Evolutionary conservation across 2,113 vertebrate genomes (phyloP).

Genomic region (Gadus chalcogrammus): DNA sequence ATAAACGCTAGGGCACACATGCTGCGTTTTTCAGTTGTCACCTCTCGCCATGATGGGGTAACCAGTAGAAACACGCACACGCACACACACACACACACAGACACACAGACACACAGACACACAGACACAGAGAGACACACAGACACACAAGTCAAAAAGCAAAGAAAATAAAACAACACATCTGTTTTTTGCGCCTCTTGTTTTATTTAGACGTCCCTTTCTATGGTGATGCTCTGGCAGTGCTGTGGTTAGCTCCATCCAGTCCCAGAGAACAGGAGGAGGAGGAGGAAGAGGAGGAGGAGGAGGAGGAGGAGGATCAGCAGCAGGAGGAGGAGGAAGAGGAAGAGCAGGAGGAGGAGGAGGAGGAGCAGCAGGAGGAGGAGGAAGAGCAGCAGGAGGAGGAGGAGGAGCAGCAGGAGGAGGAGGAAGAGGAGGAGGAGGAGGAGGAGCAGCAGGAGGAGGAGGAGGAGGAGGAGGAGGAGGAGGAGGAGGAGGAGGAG

Average conservation of each 20-base stretch:
- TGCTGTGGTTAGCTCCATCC: slow-evolving; percentile 31
- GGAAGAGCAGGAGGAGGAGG: too few relatives aligned
- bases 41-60: slow-evolving; percentile 39
- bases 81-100: background rate
- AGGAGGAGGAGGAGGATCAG: too few relatives aligned
- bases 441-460: too few relatives aligned
- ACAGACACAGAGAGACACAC: too few relatives aligned
- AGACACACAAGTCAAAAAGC: background rate
- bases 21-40: slow-evolving; percentile 46
- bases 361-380: too few relatives aligned
- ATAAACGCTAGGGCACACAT: background rate
- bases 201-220: slow-evolving; percentile 54
- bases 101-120: too few relatives aligned
- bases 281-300: too few relatives aligned
- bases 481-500: too few relatives aligned
- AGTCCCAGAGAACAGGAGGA: background rate
- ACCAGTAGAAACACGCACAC: slow-evolving; percentile 12
- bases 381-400: too few relatives aligned
- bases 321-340: too few relatives aligned
- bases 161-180: background rate
- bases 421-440: too few relatives aligned
- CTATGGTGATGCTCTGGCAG: slow-evolving; percentile 38
- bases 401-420: too few relatives aligned
- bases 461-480: background rate
- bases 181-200: slow-evolving; percentile 36